Conservation (phyloP, 2,888 invertebrate species). For the Thymelicus sylvestris region DNA sequence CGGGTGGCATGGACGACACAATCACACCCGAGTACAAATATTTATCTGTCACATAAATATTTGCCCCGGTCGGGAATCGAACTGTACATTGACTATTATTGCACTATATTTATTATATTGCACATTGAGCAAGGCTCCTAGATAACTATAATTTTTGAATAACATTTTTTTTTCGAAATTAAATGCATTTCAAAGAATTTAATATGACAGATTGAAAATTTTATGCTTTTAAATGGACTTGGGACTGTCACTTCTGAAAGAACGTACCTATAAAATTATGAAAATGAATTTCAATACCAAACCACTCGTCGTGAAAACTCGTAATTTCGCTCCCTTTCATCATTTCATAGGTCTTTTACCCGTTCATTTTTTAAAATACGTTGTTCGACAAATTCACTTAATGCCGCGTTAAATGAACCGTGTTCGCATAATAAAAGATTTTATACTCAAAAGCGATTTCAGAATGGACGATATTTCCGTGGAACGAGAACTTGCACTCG, state of each 20-base stretch:
- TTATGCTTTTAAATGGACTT: conserved; percentile 18
- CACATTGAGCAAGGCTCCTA: too few species aligned
- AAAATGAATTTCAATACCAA: conserved; percentile 59
- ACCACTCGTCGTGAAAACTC: conserved; percentile 51
- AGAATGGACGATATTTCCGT: conserved; percentile 76
- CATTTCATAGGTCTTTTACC: conserved; percentile 72
- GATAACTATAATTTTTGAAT: too few species aligned
- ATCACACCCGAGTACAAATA: too few species aligned
- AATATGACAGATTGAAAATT: background rate
- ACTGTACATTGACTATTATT: too few species aligned
- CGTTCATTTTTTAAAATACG: conserved; percentile 79
- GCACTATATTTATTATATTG: too few species aligned
- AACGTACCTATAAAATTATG: conserved; percentile 50
- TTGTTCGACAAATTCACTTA: conserved; percentile 83
- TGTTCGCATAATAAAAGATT: conserved; percentile 82
- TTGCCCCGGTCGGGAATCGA: too few species aligned
- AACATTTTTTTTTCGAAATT: background rate
- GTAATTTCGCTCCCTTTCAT: conserved; percentile 57
- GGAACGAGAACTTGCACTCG: conserved; percentile 60
- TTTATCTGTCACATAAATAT: too few species aligned
- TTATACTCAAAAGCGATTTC: conserved; percentile 79
- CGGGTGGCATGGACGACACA: too few species aligned
- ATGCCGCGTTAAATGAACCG: conserved; percentile 82
- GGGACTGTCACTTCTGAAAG: conserved; percentile 5
- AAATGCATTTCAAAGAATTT: background rate